Conservation (phyloP, 2,113 vertebrate genomes). For the Macrotus californicus region DNA sequence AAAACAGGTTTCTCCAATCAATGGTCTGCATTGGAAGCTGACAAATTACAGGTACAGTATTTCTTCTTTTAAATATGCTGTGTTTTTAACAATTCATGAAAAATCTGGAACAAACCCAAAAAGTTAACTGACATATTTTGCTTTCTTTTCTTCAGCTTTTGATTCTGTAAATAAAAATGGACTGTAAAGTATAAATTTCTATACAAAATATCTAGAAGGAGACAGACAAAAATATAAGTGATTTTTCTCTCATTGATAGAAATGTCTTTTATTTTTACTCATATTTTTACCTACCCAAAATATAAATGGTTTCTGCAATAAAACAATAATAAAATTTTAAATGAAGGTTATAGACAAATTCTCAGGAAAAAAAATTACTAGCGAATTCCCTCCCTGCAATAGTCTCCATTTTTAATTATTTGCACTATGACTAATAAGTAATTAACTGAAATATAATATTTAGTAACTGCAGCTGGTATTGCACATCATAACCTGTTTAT, state of each 20-base stretch:
- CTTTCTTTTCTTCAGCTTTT: slow-evolving; percentile 4
- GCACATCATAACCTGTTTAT: not conserved
- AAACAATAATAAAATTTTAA: not conserved
- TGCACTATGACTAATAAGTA: not conserved
- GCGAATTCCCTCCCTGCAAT: not conserved
- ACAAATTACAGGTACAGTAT: not conserved
- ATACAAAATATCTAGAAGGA: not conserved
- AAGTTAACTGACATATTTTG: not conserved
- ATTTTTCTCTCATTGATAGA: not conserved
- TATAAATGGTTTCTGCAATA: not conserved
- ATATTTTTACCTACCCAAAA: not conserved
- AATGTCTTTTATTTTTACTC: not conserved
- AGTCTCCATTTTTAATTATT: not conserved
- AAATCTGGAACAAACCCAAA: slow-evolving; percentile 9
- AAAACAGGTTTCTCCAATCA: too few relatives aligned
- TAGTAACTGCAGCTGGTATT: not conserved
- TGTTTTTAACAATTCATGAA: not conserved
- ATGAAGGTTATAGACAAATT: not conserved
- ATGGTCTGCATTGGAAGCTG: not conserved
- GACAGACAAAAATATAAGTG: slow-evolving; percentile 7
- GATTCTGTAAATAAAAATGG: not conserved
- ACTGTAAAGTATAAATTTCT: not conserved
- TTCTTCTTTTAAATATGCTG: slow-evolving; percentile 6
- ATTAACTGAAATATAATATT: not conserved
- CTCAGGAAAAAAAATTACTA: not conserved